A percentile compares a stretch with the other conserved stretches of the same genome.
Evolutionary conservation across 1,140 invertebrate genomes (phyloP).

Genomic region (Helicoverpa armigera): DNA sequence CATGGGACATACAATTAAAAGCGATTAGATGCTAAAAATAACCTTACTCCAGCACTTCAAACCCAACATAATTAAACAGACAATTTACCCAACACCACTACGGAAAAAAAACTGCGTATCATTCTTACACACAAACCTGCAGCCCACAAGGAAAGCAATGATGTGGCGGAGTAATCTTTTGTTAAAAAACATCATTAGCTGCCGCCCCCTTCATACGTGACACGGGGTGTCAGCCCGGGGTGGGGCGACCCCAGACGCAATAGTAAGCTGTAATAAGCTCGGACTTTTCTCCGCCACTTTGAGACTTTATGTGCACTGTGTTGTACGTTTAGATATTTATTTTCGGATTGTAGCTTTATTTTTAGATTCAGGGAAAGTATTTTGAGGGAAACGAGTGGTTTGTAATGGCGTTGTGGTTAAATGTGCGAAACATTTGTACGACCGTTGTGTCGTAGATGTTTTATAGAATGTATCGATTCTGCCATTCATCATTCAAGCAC

Average conservation of each 20-base stretch:
- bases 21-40: not conserved
- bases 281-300: conserved; percentile 46
- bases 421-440: not conserved
- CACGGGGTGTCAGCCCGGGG: conserved; percentile 12
- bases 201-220: conserved; percentile 41
- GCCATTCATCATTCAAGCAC: too few relatives aligned
- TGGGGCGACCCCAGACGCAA: conserved; percentile 34
- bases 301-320: conserved; percentile 34
- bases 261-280: conserved; percentile 44
- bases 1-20: not conserved
- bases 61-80: not conserved
- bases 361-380: conserved; percentile 17
- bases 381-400: not conserved
- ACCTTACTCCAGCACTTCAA: not conserved
- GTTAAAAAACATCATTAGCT: conserved; percentile 50
- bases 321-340: conserved; percentile 39
- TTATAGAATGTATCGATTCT: too few relatives aligned
- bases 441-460: not conserved
- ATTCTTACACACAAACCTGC: conserved; percentile 38
- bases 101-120: conserved; percentile 19
- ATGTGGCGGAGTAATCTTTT: conserved; percentile 50
- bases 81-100: not conserved
- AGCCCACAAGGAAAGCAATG: conserved; percentile 36
- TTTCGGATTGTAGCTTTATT: conserved; percentile 26
- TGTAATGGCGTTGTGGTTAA: not conserved